Base-by-base conservation (phyloP, 2,113 vertebrate genomes). In the Psittacula cyanocephala region DNA sequence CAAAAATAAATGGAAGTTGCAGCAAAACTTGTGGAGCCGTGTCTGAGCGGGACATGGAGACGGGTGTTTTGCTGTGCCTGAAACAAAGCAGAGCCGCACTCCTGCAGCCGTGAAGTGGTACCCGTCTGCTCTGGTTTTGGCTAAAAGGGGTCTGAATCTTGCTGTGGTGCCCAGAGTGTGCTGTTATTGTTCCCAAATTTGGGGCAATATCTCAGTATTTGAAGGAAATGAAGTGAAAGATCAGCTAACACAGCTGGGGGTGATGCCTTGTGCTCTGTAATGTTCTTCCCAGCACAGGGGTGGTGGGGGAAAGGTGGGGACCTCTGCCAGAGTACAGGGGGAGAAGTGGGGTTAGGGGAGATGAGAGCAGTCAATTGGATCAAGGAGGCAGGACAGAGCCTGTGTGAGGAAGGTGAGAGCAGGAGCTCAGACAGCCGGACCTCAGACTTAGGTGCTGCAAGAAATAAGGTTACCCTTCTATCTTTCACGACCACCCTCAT, bases 221-320 rank as follows among this genome's bases (percentile, higher is more conserved):
- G 62, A 59, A 37, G 41, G 39, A 35, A 76, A 53, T 3, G 39
- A 70, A 41, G 79, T 2, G 75, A 24, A 33, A 1, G 1, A 35
- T 35, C 27, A 19, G 60, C 33, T n/a, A 35, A 14, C 1, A 6
- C 47, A 57, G 75, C 39, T 7, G 35, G 7, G 3, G 24, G 41
- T 31, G 1, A 3, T 27, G 22, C 5, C 0, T 3, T 13, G 19
- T 11, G 37, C 69, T 46, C 53, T 17, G 49, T 27, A 11, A 12
- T 0, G 2, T 13, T n/a, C 9, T 43, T n/a, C 3, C 0, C 7
- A 27, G 17, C 28, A 3, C 10, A 5, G 28, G 41, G 41, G 10
- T 6, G 39, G n/a, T 1, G 39, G 13, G 20, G 10, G n/a, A 3
- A 11, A 37, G 46, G 47, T 1, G 10, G 22, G 39, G 35, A 43